Percentiles rank a stretch among this genome's conserved stretches.
Conservation (phyloP, 2,888 invertebrate species). For the Epicampocera succincta region DNA sequence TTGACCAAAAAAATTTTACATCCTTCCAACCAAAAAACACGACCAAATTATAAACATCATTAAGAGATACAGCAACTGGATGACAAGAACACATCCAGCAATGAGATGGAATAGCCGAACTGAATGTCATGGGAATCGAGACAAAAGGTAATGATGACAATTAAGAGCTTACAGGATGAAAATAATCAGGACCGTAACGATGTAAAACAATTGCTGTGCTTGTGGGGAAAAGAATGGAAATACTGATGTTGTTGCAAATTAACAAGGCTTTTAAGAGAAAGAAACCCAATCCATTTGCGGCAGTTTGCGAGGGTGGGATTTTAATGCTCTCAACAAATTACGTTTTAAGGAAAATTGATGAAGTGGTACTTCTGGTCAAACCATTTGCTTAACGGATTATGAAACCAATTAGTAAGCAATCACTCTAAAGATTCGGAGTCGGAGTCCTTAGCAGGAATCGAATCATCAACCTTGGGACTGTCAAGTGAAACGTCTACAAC, state of each 20-base stretch:
- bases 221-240: background rate
- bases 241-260: background rate
- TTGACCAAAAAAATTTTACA: constrained; percentile 31
- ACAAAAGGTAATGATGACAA: constrained; percentile 58
- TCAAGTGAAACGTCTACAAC: no score
- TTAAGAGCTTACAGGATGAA: constrained; percentile 47
- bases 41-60: constrained; percentile 16
- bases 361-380: no score
- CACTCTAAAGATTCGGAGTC: no score
- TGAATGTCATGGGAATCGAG: constrained; percentile 57
- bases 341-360: no score
- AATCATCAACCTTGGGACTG: no score
- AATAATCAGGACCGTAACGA: constrained; percentile 55
- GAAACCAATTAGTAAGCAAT: no score
- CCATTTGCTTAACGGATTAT: no score
- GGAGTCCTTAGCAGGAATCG: no score
- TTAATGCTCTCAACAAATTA: background rate
- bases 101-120: constrained; percentile 42
- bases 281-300: background rate
- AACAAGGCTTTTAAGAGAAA: background rate
- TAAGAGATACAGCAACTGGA: background rate
- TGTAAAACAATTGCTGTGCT: constrained; percentile 19
- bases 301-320: background rate
- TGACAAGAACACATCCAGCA: background rate
- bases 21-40: constrained; percentile 30